Evolutionary conservation across 35 echinoderm and acorn worm species (phyloP), one percentile per base, ranked within the genome.

Genomic region (Heliocidaris tuberculata): DNA sequence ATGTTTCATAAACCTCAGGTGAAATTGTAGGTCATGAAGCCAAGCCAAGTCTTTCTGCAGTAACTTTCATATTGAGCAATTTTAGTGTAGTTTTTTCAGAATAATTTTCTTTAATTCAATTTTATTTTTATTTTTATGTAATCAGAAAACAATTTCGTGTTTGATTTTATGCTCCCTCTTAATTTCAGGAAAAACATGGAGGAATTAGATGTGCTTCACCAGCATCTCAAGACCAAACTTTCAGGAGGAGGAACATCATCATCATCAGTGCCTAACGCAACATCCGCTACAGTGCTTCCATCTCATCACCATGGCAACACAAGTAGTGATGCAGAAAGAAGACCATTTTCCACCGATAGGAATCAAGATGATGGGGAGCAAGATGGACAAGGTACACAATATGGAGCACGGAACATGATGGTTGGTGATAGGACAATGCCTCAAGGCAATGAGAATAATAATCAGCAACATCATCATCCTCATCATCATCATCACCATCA

Each of bases 131-230:
- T n/a, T n/a, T n/a, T n/a, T n/a, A n/a, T n/a, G n/a, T n/a, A n/a
- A n/a, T n/a, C n/a, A n/a, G n/a, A n/a, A n/a, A n/a, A n/a, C n/a
- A n/a, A n/a, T n/a, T n/a, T n/a, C n/a, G n/a, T n/a, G n/a, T n/a
- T n/a, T n/a, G n/a, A n/a, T n/a, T n/a, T n/a, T 11, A 2, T 52
- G 16, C 0, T 59, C 54, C 48, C 61, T 93, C 50, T 42, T 86
- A 42, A 42, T 88, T 61, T 13, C 94, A 97, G 97, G 61, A 97
- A 96, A 96, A 96, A 97, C 91, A 94, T 97, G 31, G 61, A 94
- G 27, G 97, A 97, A 50, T 92, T 97, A 85, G 97, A 97, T 86
- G 60, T 65, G 16, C 61, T 97, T 48, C 90, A 97, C 70, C 89
- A 96, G 48, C 92, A 86, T 60, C 94, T 97, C 31, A 93, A 96